Evolutionary conservation across 1,140 invertebrate species (phyloP), one percentile per base, ranked within the genome.

Genomic region (Aphis craccivora): DNA sequence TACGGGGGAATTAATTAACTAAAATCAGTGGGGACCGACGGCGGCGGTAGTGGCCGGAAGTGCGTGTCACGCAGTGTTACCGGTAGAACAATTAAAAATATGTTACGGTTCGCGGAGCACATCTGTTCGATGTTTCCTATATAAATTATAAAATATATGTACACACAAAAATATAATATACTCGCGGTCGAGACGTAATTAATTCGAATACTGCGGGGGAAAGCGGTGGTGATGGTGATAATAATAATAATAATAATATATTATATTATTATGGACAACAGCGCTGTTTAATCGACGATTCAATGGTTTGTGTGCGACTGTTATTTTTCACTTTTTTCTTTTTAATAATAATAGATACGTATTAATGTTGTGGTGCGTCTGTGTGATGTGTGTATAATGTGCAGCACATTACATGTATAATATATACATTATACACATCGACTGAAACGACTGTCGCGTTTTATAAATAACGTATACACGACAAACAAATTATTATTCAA

Each of bases 11-110:
- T 93, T 93, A 93, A 93, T 93, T 93, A 93, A 43, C 81, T 43
- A 93, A 93, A 93, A 93, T 93, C 91, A 93, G 91, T 93, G 76
- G 76, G 91, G 91, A 83, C 91, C 14, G 86, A 18, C 86, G 22
- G 40, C 60, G 20, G 91, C 3, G 23, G 43, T n/a, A 23, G 90
- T 35, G 76, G 81, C 91, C 91, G 91, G 91, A 93, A 93, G 81
- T 93, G 91, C 91, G 91, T 93, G 91, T 93, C 91, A 93, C 91
- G 91, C 91, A 84, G 91, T 93, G 91, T 84, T 93, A 93, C 91
- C 91, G 91, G 81, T 51, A 86, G 91, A 93, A 93, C 91, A 84
- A 93, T 93, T 93, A 93, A 93, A 93, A 93, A 93, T 86, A 84
- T 93, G 91, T 93, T 93, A 93, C 91, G 76, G 91, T 93, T 84